Percentiles rank a stretch among this genome's conserved stretches.
Conservation (phyloP, 64 coral and sea anemone species). For the Montipora cactus region DNA sequence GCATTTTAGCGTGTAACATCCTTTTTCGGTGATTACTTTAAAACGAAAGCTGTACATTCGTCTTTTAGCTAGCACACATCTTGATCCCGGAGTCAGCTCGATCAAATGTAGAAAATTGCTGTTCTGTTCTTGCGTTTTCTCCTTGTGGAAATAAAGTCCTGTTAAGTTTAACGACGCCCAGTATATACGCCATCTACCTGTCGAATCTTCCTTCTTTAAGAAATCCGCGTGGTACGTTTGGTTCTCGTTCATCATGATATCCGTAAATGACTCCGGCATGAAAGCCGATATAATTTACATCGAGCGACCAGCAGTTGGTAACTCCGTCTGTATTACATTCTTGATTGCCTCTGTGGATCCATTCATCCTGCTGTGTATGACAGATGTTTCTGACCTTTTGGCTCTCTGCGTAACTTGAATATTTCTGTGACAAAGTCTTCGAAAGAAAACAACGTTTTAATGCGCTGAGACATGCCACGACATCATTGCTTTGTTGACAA, state of each 20-base stretch:
- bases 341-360: neutral
- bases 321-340: neutral
- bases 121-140: neutral
- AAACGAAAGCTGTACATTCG: conserved; percentile 58
- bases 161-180: conserved; percentile 8
- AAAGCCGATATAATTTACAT: too few relatives aligned
- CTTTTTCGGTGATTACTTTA: neutral
- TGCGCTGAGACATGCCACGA: neutral
- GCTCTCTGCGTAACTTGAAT: neutral
- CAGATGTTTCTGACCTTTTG: neutral
- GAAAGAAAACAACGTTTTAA: neutral
- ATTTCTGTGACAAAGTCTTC: neutral
- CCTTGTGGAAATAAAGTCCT: conserved; percentile 19
- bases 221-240: conserved; percentile 39
- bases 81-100: conserved; percentile 35
- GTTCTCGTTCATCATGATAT: conserved; percentile 5
- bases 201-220: conserved; percentile 47
- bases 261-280: neutral
- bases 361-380: neutral
- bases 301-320: neutral
- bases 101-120: conserved; percentile 24
- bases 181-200: conserved; percentile 18
- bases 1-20: conserved; percentile 27
- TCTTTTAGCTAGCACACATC: conserved; percentile 31
- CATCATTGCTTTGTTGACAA: neutral